A percentile compares a stretch with the other conserved stretches of the same genome.
These are phyloP conservation scores for Pseudomyrmex cubaensis DNA, from an alignment of 1,140 invertebrate genomes.

Conservation along the genomic window DNA sequence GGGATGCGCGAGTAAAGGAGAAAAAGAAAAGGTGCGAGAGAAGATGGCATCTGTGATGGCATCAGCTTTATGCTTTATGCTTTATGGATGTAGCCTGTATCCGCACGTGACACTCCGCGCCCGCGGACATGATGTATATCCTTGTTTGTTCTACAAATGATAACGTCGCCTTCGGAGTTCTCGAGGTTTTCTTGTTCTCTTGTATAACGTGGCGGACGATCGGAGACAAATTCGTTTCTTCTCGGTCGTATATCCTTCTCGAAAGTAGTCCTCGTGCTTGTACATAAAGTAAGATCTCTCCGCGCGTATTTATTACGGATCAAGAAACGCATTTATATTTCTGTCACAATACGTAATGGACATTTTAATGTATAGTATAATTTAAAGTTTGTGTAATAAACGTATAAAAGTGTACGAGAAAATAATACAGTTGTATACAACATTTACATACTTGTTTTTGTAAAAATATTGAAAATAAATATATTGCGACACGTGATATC, in stretches of 20 bases:
- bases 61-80: constrained; percentile 72
- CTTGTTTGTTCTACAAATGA: constrained; percentile 78
- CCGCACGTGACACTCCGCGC: constrained; percentile 71
- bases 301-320: constrained; percentile 48
- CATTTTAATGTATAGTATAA: constrained; percentile 9
- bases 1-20: not conserved
- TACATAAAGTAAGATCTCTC: constrained; percentile 45
- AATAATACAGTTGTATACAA: too few species aligned
- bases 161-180: constrained; percentile 53
- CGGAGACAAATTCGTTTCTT: constrained; percentile 61
- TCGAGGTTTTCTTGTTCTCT: constrained; percentile 17
- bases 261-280: constrained; percentile 28
- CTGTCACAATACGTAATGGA: not conserved
- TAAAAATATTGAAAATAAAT: too few species aligned
- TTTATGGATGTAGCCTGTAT: constrained; percentile 73
- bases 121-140: constrained; percentile 74
- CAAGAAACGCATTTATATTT: constrained; percentile 30
- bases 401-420: too few species aligned
- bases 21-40: constrained; percentile 37
- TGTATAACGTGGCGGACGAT: constrained; percentile 45
- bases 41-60: constrained; percentile 59
- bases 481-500: too few species aligned
- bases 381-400: not conserved
- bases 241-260: constrained; percentile 44
- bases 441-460: too few species aligned